Evolutionary conservation across 2,113 vertebrate species (phyloP).

Genomic region (Rhea pennata): DNA sequence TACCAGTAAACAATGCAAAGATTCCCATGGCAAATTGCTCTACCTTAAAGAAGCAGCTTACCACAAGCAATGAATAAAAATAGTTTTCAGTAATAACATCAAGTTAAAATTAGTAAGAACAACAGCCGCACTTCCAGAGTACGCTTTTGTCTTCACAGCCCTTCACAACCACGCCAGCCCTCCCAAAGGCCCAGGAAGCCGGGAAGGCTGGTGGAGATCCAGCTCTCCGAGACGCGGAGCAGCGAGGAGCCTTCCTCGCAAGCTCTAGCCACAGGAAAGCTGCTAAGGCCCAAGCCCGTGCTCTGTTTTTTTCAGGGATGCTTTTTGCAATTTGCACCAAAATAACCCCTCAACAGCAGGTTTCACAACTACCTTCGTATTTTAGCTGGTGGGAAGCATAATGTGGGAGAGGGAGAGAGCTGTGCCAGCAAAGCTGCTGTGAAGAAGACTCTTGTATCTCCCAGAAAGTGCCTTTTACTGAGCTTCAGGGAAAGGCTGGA

Average conservation of each 20-base stretch:
- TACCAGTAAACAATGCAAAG: background rate
- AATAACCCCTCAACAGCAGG: rapidly evolving
- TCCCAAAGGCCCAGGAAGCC: conserved; percentile 1
- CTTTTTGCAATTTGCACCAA: background rate
- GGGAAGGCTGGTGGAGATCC: conserved; percentile 42
- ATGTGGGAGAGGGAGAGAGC: background rate
- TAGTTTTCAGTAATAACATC: conserved; percentile 55
- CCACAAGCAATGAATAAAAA: conserved; percentile 69
- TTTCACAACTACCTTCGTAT: rapidly evolving
- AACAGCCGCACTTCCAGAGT: conserved; percentile 60
- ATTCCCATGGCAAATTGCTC: conserved; percentile 50
- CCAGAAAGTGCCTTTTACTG: background rate
- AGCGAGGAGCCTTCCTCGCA: conserved; percentile 14
- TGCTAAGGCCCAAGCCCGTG: rapidly evolving
- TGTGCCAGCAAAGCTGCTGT: no score
- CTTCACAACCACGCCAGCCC: conserved; percentile 29
- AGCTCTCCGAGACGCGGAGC: background rate
- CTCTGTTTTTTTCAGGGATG: background rate
- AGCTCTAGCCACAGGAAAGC: background rate
- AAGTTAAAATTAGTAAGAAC: conserved; percentile 71
- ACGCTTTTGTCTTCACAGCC: conserved; percentile 52
- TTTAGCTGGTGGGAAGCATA: background rate
- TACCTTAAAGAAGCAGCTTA: conserved; percentile 65
- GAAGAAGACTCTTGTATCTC: background rate
- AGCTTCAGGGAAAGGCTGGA: background rate